A percentile compares a stretch with the other conserved stretches of the same genome.
Evolutionary conservation across 2,888 invertebrate species (phyloP).

Genomic region (Pimpla rufipes): DNA sequence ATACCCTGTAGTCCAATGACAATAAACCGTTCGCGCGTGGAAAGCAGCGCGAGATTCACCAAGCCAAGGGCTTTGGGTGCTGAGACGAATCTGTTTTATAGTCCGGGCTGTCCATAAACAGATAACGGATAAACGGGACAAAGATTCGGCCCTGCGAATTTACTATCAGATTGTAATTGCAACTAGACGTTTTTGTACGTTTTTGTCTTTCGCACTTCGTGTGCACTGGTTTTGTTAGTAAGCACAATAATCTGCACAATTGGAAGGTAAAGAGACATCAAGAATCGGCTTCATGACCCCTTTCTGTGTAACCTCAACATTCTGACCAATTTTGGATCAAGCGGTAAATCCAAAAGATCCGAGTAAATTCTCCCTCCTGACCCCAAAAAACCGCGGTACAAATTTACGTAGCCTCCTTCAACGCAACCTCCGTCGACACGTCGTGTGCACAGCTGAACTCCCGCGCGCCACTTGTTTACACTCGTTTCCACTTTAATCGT

Average conservation of each 20-base stretch:
- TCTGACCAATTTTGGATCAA: too few relatives aligned
- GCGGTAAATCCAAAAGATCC: too few relatives aligned
- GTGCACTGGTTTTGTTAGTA: background rate
- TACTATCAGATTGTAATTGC: background rate
- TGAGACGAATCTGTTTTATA: background rate
- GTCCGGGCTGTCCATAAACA: background rate
- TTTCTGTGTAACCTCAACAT: too few relatives aligned
- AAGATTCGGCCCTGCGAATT: background rate
- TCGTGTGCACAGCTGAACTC: slow-evolving; percentile 35
- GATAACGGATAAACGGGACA: background rate
- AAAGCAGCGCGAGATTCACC: background rate
- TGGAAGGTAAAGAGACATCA: background rate
- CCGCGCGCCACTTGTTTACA: background rate
- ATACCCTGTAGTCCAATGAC: background rate
- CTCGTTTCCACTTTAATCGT: background rate
- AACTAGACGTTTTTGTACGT: background rate
- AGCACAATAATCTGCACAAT: background rate
- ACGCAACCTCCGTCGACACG: background rate
- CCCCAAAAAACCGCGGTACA: background rate
- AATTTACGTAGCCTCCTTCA: slow-evolving; percentile 11
- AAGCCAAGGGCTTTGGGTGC: background rate
- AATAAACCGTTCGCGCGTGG: background rate
- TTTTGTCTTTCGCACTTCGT: background rate
- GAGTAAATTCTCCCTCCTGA: too few relatives aligned
- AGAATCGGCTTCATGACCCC: too few relatives aligned